Base-by-base conservation (phyloP, 2,888 invertebrate genomes). In the Loripinus fragilis region DNA sequence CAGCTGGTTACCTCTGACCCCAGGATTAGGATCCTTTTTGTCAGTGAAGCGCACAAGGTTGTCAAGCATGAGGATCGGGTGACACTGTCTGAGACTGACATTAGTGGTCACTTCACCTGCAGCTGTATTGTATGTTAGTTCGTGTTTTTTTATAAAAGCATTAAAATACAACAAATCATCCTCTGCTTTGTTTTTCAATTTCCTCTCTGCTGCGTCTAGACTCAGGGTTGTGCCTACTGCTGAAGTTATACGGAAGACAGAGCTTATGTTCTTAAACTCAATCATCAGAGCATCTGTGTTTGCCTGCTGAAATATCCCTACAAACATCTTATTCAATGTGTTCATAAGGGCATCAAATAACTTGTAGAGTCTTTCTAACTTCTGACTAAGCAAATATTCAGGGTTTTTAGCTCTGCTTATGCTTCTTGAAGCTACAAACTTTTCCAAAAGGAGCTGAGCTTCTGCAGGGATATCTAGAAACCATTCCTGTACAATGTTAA, bases 131-230 rank as follows among this genome's bases (percentile, higher is more conserved):
- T 75, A 71, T 2, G n/a, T 12, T 15, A 73, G 17, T 17, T 12
- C 52, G 67, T 78, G 74, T 25, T 69, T 69, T 35, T 75, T 78
- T 20, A 78, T 20, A 64, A 76, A 81, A 8, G 81, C 73, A 42
- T 81, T 81, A 48, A 71, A 78, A 42, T 81, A 78, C 42, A 73
- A 74, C 10, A 81, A 66, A 35, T 78, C 78, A 15, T 5, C 33
- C 12, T 68, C 50, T 7, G 66, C 74, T 15, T 76, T 48, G n/a
- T n/a, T n/a, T n/a, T n/a, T n/a, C n/a, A 42, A 71, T n/a, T 66
- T 52, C 23, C 42, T 52, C 69, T 81, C 78, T 8, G 74, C 71
- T 33, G 67, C 23, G 25, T 28, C 50, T 30, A 68, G 52, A 60
- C 74, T 67, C 17, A 70, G 12, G 3, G 74, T 74, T 17, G 65